Base-by-base conservation (phyloP, 2,888 invertebrate species). In the Neoascia interrupta region DNA sequence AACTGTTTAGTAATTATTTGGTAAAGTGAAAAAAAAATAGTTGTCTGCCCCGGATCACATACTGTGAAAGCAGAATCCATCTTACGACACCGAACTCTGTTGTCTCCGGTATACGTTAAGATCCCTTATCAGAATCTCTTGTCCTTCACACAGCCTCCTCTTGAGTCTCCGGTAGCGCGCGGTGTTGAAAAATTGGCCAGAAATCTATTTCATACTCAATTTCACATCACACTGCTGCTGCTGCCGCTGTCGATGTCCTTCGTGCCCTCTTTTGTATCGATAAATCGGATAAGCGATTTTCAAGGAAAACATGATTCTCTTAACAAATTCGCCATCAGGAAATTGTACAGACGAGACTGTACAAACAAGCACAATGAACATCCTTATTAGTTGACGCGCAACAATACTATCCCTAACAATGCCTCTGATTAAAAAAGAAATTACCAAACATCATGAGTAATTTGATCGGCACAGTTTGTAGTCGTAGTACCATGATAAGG, bases 141-240 rank as follows among this genome's bases (percentile, higher is more conserved):
- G 39, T 47, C 15, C 51, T 21, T 47, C 49, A n/a, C n/a, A n/a
- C n/a, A n/a, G n/a, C n/a, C n/a, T n/a, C n/a, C n/a, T n/a, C n/a
- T n/a, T n/a, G n/a, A n/a, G n/a, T n/a, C n/a, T 39, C 28, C 47
- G 18, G 34, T 54, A 19, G 23, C n/a, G n/a, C n/a, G n/a, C n/a
- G n/a, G n/a, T 26, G 31, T 49, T 68, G 26, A 64, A 64, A 64
- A 64, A 53, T 70, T 58, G 70, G 11, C 45, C 31, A 39, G 23
- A 41, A 51, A 61, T 36, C 61, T 37, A 69, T 75, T 69, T 75
- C 63, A 75, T 63, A 56, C 76, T 66, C 76, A 72, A 76, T 76
- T 72, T 53, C 53, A 72, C 64, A 53, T 76, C 49, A 63, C 54
- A 64, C 47, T 19, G 11, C 26, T 5, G 10, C 10, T 26, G 5